Percentiles rank a stretch among this genome's conserved stretches.
Conservation (phyloP, 2,113 vertebrate genomes). For the Aspiorhynchus laticeps region DNA sequence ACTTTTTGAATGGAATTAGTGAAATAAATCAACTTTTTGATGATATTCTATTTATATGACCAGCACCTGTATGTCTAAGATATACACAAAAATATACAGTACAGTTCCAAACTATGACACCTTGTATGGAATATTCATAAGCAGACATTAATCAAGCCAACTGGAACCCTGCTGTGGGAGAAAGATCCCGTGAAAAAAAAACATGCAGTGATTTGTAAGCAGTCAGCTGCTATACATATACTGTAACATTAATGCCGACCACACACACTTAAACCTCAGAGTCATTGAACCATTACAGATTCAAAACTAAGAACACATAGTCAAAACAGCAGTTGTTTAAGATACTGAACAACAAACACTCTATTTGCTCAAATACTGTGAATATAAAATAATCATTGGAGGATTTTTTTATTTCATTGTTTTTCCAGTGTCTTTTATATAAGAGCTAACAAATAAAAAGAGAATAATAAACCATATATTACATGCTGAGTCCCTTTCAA, state of each 20-base stretch:
- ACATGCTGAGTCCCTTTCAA: background rate
- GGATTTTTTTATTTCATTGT: background rate
- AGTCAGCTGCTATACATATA: conserved; percentile 40
- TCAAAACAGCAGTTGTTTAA: background rate
- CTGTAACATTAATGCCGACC: conserved; percentile 22
- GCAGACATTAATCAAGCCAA: conserved; percentile 32
- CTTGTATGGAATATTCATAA: conserved; percentile 40
- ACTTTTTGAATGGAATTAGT: too few relatives aligned
- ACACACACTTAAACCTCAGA: conserved; percentile 22
- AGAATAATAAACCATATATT: background rate
- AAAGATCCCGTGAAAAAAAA: conserved; percentile 22
- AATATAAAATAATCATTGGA: background rate
- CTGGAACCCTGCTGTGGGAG: conserved; percentile 40
- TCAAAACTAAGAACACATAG: conserved; percentile 1
- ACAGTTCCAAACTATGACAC: conserved; percentile 22
- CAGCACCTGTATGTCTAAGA: conserved; percentile 19
- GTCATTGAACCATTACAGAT: conserved; percentile 31
- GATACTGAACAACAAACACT: background rate
- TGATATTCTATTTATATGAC: too few relatives aligned
- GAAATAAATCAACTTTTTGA: too few relatives aligned
- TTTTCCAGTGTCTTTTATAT: background rate
- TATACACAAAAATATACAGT: conserved; percentile 25
- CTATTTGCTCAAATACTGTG: background rate
- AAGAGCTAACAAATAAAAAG: conserved; percentile 16
- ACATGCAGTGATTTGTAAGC: conserved; percentile 42